Conservation (phyloP, 2,888 invertebrate species). For the Drosophila tanythrix region DNA sequence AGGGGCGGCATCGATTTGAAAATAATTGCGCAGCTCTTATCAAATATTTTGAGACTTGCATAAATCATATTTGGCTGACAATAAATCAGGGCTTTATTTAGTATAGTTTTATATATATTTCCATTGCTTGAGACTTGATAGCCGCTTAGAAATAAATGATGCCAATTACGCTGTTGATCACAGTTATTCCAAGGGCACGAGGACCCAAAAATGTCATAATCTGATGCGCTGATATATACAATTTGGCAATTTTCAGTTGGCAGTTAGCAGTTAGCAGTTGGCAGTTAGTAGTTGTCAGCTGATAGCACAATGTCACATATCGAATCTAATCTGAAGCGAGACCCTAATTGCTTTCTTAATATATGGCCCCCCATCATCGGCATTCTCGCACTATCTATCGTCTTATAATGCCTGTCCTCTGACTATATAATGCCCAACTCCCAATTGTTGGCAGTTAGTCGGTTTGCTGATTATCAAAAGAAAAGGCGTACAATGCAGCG, state of each 20-base stretch:
- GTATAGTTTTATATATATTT: neutral
- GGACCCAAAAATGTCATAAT: conserved; percentile 6
- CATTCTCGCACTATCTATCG: neutral
- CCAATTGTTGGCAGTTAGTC: conserved; percentile 40
- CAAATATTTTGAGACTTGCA: conserved; percentile 4
- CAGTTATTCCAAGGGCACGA: neutral
- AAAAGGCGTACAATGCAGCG: conserved; percentile 31
- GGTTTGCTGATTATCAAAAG: conserved; percentile 15
- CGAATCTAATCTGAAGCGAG: conserved; percentile 59
- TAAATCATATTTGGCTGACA: conserved; percentile 19
- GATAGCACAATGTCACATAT: conserved; percentile 47
- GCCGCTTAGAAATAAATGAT: neutral
- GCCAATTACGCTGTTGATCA: neutral
- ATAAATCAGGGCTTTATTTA: conserved; percentile 18
- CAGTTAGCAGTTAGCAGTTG: neutral
- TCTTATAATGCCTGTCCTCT: conserved; percentile 4
- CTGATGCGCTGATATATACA: neutral
- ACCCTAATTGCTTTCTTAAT: conserved; percentile 56
- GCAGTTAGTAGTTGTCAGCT: conserved; percentile 2
- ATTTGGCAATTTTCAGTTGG: neutral
- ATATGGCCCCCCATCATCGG: conserved; percentile 33
- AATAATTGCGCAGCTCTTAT: conserved; percentile 35
- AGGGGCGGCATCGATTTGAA: conserved; percentile 28
- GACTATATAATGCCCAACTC: conserved; percentile 49
- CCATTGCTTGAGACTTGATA: neutral